These are phyloP conservation scores for Aphodius granarius DNA, from an alignment of 2,888 invertebrate genomes.

Conservation along the genomic window DNA sequence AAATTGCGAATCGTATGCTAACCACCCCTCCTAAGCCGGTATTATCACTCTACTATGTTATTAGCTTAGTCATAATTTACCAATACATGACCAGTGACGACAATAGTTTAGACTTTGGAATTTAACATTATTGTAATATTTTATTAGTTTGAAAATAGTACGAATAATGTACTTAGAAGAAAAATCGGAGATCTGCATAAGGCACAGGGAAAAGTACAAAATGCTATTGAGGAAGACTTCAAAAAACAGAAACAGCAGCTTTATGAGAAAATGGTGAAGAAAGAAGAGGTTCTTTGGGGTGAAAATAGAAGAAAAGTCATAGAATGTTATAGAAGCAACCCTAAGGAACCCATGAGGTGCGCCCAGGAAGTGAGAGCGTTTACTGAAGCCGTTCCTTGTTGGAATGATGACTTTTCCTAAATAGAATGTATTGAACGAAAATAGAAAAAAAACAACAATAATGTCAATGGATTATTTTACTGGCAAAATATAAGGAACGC, in stretches of 20 bases:
- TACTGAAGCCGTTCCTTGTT: background rate
- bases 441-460: too few species aligned
- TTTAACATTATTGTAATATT: background rate
- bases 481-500: too few species aligned
- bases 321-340: background rate
- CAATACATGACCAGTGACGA: background rate
- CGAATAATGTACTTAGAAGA: background rate
- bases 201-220: background rate
- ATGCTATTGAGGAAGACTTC: background rate
- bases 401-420: background rate
- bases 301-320: background rate
- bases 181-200: background rate
- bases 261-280: background rate
- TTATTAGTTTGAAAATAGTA: background rate
- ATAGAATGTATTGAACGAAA: background rate
- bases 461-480: too few species aligned
- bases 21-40: background rate
- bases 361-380: conserved; percentile 1
- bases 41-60: background rate
- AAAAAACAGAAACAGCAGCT: conserved; percentile 1
- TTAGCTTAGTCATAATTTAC: background rate
- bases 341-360: background rate
- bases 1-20: background rate
- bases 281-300: background rate
- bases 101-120: background rate